Conservation (phyloP, 2,113 vertebrate species). For the Pao palembangensis region DNA sequence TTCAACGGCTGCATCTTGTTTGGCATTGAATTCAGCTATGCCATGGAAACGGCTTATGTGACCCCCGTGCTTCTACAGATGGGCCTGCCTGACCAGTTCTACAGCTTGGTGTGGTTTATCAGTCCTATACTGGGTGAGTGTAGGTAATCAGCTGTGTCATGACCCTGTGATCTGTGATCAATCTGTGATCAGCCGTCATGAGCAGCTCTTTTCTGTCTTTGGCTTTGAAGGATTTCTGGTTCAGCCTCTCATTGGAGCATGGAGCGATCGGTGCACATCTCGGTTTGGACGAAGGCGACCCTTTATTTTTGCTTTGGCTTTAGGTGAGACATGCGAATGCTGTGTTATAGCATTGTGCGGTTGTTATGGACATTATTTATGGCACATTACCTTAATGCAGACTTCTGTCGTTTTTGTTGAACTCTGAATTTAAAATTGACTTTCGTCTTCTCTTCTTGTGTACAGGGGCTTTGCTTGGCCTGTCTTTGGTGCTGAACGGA, state of each 20-base stretch:
- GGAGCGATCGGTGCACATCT: constrained; percentile 95
- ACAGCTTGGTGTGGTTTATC: constrained; percentile 97
- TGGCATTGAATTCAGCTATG: constrained; percentile 97
- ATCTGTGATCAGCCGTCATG: background rate
- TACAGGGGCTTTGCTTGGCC: constrained; percentile 85
- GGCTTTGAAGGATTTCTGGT: constrained; percentile 85
- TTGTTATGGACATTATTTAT: background rate
- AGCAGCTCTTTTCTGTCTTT: constrained; percentile 22
- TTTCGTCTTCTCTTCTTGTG: background rate
- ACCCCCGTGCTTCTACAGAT: constrained; percentile 94
- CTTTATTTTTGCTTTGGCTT: constrained; percentile 93
- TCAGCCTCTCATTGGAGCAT: constrained; percentile 92
- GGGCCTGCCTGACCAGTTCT: constrained; percentile 93
- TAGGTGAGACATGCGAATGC: constrained; percentile 74
- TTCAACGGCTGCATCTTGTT: constrained; percentile 95
- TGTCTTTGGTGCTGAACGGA: constrained; percentile 89
- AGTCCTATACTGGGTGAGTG: constrained; percentile 92
- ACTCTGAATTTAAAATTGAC: background rate
- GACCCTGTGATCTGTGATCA: background rate
- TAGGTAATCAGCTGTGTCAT: background rate
- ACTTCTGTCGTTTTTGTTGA: no score
- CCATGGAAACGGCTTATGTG: constrained; percentile 97
- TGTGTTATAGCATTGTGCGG: background rate
- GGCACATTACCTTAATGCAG: no score
- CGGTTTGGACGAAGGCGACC: constrained; percentile 91